Evolutionary conservation across 2,888 invertebrate genomes (phyloP).

Genomic region (Leptopterna dolabrata): DNA sequence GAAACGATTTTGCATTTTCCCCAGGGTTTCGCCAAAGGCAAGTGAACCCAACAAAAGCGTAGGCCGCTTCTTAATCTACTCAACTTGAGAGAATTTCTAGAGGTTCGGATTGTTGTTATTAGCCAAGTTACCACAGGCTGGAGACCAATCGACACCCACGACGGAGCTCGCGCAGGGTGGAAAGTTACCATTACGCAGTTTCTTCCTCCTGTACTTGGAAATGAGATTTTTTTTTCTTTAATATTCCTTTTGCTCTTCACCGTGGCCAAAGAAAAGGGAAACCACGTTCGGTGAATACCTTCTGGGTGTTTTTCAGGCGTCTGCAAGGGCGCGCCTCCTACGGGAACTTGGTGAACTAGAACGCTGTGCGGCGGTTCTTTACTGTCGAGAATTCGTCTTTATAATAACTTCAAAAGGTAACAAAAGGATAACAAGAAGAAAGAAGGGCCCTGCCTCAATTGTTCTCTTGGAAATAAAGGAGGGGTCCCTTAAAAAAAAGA

Average conservation of each 20-base stretch:
- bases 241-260: not conserved
- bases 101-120: conserved; percentile 17
- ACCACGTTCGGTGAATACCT: not conserved
- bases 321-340: not conserved
- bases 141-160: conserved; percentile 18
- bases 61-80: conserved; percentile 22
- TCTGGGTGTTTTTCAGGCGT: not conserved
- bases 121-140: conserved; percentile 10
- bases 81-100: not conserved
- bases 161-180: conserved; percentile 3
- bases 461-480: not conserved
- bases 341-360: not conserved
- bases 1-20: conserved; percentile 9
- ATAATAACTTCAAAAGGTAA: not conserved
- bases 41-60: conserved; percentile 2
- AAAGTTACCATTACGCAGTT: conserved; percentile 19
- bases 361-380: not conserved
- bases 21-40: not conserved
- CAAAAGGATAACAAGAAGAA: not conserved
- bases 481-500: not conserved
- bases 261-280: conserved; percentile 4
- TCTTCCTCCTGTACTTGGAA: not conserved
- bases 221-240: not conserved
- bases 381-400: conserved; percentile 8
- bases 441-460: not conserved